Conservation (phyloP, 2,888 invertebrate species). For the Leptinotarsa tumamoca region DNA sequence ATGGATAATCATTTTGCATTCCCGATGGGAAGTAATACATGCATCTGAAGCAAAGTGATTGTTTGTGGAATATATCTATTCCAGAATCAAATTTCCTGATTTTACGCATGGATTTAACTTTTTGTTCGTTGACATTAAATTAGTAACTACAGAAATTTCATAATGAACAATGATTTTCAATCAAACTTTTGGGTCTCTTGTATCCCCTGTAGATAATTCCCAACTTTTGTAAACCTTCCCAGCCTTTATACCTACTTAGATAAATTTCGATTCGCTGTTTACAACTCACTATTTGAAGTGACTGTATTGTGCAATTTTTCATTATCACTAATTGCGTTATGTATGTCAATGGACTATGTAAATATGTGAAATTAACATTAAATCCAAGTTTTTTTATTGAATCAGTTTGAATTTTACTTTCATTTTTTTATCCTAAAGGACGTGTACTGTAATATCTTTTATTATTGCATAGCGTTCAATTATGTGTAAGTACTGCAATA, state of each 20-base stretch:
- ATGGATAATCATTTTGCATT: too few species aligned
- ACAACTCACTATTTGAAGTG: constrained; percentile 1
- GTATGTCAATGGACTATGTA: constrained; percentile 22
- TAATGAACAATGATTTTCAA: background rate
- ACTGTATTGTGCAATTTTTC: constrained; percentile 4
- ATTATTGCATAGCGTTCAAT: constrained; percentile 21
- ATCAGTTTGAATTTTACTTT: constrained; percentile 19
- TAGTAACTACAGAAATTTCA: background rate
- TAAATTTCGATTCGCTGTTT: background rate
- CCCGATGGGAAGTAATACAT: too few species aligned
- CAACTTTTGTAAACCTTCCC: constrained; percentile 14
- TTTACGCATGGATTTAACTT: background rate
- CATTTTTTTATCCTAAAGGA: constrained; percentile 21
- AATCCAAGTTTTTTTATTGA: constrained; percentile 14
- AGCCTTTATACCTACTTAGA: constrained; percentile 20
- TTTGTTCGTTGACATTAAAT: background rate
- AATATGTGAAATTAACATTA: constrained; percentile 6
- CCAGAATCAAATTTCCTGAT: background rate
- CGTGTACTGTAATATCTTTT: constrained; percentile 14
- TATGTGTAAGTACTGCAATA: constrained; percentile 20
- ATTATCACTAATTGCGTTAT: background rate
- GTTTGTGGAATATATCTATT: too few species aligned
- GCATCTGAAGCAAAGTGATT: too few species aligned
- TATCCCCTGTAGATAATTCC: constrained; percentile 17
- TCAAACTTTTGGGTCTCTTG: background rate